phyloP scores from a whole-genome alignment of 2,888 invertebrate species.

The Caenorhabditis sulstoni region DNA sequence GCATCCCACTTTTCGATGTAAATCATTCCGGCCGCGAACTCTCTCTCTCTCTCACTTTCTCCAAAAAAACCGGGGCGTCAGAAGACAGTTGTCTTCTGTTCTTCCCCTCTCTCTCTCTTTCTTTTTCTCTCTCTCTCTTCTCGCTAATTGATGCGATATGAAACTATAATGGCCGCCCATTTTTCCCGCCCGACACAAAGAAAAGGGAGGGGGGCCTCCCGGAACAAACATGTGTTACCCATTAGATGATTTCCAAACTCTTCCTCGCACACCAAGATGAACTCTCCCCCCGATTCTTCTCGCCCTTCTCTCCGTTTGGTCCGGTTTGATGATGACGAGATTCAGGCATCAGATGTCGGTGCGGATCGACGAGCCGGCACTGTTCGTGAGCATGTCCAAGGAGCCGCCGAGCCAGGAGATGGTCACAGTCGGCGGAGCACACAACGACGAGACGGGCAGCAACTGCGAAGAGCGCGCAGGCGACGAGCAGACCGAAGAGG shows the following conservation, averaged over 20 bases:
- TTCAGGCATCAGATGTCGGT: slow-evolving; percentile 44
- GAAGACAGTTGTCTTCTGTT: slow-evolving; percentile 29
- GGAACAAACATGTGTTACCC: slow-evolving; percentile 56
- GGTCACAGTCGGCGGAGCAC: slow-evolving; percentile 12
- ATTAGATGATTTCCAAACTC: slow-evolving; percentile 38
- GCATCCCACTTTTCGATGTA: slow-evolving; percentile 17
- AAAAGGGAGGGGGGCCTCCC: not conserved
- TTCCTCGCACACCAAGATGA: not conserved
- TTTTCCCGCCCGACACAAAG: slow-evolving; percentile 11
- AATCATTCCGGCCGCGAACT: not conserved
- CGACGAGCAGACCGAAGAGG: slow-evolving; percentile 42
- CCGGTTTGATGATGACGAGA: slow-evolving; percentile 27
- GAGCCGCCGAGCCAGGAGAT: slow-evolving; percentile 27
- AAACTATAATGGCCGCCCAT: slow-evolving; percentile 53
- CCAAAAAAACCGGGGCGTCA: slow-evolving; percentile 18
- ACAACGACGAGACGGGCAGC: slow-evolving; percentile 29
- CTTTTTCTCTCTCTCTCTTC: not conserved
- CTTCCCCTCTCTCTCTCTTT: not conserved
- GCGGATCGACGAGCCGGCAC: slow-evolving; percentile 58
- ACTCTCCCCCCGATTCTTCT: not conserved
- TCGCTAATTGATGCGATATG: slow-evolving; percentile 58
- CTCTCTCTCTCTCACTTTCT: not conserved
- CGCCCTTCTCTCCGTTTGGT: not conserved
- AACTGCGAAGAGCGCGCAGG: slow-evolving; percentile 42
- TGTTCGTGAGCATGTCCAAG: slow-evolving; percentile 55